Evolutionary conservation across 2,888 invertebrate species (phyloP).

Genomic region (Halocaridina rubra): DNA sequence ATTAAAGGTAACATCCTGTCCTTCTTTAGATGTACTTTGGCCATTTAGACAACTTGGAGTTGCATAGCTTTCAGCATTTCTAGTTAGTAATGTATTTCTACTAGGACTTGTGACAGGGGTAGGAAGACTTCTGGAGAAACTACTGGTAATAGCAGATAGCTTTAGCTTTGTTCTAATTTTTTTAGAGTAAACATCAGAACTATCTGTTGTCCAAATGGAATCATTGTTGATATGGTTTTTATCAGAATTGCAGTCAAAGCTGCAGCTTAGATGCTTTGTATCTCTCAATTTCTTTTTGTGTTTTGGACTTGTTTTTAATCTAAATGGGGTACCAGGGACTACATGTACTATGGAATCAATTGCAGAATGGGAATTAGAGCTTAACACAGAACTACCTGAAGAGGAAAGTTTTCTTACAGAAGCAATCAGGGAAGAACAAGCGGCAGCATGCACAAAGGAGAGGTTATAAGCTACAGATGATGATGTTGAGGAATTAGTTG

Average conservation of each 20-base stretch:
- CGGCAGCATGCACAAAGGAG: constrained; percentile 55
- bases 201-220: too few relatives aligned
- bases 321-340: background rate
- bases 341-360: background rate
- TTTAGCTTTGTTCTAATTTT: constrained; percentile 9
- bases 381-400: constrained; percentile 10
- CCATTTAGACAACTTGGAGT: too few relatives aligned
- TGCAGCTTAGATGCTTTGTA: background rate
- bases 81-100: too few relatives aligned
- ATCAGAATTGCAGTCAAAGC: constrained; percentile 18
- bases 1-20: too few relatives aligned
- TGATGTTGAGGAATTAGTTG: background rate
- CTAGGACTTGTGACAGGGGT: background rate
- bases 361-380: background rate
- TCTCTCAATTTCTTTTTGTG: background rate
- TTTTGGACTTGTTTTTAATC: background rate
- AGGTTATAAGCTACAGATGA: background rate
- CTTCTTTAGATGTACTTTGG: too few relatives aligned
- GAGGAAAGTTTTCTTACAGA: constrained; percentile 37
- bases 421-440: constrained; percentile 45
- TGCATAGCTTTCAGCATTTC: too few relatives aligned
- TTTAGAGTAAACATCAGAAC: too few relatives aligned
- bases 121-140: constrained; percentile 33
- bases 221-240: background rate
- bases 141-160: background rate